Base-by-base conservation (phyloP, 2,797 vertebrate genomes). In the Zalophus californianus region DNA sequence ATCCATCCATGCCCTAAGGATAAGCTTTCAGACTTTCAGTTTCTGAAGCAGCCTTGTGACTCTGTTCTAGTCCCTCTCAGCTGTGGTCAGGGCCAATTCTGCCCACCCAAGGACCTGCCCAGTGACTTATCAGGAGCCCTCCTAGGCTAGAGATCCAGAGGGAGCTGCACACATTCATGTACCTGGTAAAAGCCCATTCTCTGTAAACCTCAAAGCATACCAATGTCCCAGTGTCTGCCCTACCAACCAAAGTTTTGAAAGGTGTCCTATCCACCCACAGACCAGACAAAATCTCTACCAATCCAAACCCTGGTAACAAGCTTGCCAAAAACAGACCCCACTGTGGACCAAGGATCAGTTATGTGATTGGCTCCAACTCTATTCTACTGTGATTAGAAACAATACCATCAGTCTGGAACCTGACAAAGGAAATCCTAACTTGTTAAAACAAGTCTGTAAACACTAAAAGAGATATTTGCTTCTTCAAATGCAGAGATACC, bases 1-100 rank as follows among this genome's bases (percentile, higher is more conserved):
- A 48, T 1, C 13, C 10, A 23, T 73, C 12, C 29, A 48, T 11
- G 8, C 3, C 0, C 1, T 1, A 27, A 50, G 38, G 7, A 58
- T 9, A 70, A 20, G 5, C 16, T 18, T 83, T 29, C 21, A 48
- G 75, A 83, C 0, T 35, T 73, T 73, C 11, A 20, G 14, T 78
- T 29, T 64, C 62, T 79, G 62, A 79, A 50, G 4, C 50, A 52
- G 7, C 10, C 27, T 18, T 50, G 50, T 54, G 54, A 86, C 32
- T 86, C 21, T 18, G 8, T 83, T 77, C 29, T 15, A 89, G 32
- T 25, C 23, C 32, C 48, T 68, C 32, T 90, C 27, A 52, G 58
- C 18, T 56, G 4, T 23, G 29, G 32, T 64, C 8, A 62, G 72
- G 70, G 10, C 3, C 18, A 87, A 7, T 50, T 70, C n/a, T 66